Conservation (phyloP, 92 coral and sea anemone genomes). For the Zoanthus sansibaricus region DNA sequence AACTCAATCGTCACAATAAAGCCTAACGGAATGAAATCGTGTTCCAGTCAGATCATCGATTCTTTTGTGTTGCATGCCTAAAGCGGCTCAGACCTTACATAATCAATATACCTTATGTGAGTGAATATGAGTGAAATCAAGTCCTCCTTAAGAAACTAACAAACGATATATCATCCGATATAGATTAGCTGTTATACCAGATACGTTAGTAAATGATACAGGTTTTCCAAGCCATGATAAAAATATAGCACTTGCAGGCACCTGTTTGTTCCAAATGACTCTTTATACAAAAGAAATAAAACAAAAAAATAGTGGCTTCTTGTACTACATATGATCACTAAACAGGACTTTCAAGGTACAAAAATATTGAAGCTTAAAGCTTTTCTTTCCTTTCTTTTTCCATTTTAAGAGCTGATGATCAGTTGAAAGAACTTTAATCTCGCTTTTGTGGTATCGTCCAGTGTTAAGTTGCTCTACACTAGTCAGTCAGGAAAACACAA, state of each 20-base stretch:
- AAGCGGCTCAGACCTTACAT: too few relatives aligned
- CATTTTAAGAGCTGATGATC: not conserved
- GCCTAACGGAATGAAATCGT: too few relatives aligned
- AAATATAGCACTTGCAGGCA: slow-evolving; percentile 24
- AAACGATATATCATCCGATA: too few relatives aligned
- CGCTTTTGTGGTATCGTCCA: not conserved
- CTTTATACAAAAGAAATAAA: slow-evolving; percentile 12
- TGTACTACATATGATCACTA: not conserved
- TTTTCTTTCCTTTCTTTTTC: not conserved
- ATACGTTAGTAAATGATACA: not conserved
- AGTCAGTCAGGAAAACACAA: not conserved
- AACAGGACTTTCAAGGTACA: not conserved
- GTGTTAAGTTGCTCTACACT: not conserved
- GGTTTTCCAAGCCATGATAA: not conserved
- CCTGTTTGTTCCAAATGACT: not conserved
- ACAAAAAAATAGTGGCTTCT: not conserved
- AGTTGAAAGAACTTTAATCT: not conserved
- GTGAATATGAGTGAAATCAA: too few relatives aligned
- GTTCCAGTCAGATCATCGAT: too few relatives aligned
- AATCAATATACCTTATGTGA: too few relatives aligned
- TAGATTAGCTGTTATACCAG: slow-evolving; percentile 13
- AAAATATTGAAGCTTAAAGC: not conserved
- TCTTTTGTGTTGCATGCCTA: too few relatives aligned
- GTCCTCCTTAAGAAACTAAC: too few relatives aligned
- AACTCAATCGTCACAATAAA: too few relatives aligned